Base-by-base conservation (phyloP, 2,888 invertebrate species). In the Tridacna crocea region DNA sequence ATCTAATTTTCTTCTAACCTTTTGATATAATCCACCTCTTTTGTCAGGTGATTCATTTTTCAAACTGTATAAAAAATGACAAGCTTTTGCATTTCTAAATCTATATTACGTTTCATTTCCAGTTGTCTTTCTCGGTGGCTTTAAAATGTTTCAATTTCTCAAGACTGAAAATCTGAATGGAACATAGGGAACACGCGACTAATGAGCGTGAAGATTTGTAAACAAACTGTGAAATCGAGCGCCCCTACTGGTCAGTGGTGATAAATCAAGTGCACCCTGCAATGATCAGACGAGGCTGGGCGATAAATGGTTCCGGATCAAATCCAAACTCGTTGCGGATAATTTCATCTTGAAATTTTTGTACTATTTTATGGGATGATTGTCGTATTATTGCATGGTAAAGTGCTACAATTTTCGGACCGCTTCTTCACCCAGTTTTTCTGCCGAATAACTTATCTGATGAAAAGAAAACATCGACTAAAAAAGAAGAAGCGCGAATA, bases 191-290 rank as follows among this genome's bases (percentile, higher is more conserved):
- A 80, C 78, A 68, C 72, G 66, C 68, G 66, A 68, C 80, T 86
- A 86, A 86, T 86, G 83, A 86, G 79, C 86, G 83, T 86, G 85
- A 86, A 86, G 82, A 86, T 82, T 79, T 82, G 86, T 81, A 86
- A 86, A 86, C 86, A 86, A 86, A 86, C 86, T 86, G 86, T 77
- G 86, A 83, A 86, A 86, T 86, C 86, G 79, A 83, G 86, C 83
- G 75, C 77, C 66, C 80, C 77, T 77, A 73, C 51, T 70, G 83
- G 82, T 86, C 80, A 76, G 75, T 75, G 46, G 75, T 82, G 81
- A 86, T 86, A 83, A 86, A 86, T 86, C 83, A 86, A 86, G 72
- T 61, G 73, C 83, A 68, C 82, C 86, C 81, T 72, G 79, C 82
- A 48, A 76, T 36, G 83, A 81, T 73, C 72, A 60, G 51, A 46